A percentile compares a stretch with the other conserved stretches of the same genome.
These are phyloP conservation scores for Drosophila vallismaia DNA, from an alignment of 2,888 invertebrate genomes.

Conservation along the genomic window DNA sequence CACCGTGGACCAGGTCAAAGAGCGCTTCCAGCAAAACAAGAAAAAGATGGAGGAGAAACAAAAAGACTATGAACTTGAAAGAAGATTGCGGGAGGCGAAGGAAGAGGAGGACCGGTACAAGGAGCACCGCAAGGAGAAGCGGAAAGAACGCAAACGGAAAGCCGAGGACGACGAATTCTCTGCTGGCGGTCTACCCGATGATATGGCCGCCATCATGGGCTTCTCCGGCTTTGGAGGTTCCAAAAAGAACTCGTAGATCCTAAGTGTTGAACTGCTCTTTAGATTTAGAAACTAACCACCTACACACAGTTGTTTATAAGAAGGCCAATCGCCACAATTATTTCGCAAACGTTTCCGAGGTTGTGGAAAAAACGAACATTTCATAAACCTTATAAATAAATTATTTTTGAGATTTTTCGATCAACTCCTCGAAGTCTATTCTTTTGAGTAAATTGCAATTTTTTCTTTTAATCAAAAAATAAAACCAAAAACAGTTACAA, in stretches of 20 bases:
- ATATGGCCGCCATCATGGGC: slow-evolving; percentile 96
- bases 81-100: slow-evolving; percentile 94
- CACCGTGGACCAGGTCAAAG: slow-evolving; percentile 95
- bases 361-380: background rate
- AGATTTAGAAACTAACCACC: slow-evolving; percentile 57
- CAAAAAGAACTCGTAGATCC: slow-evolving; percentile 86
- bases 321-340: slow-evolving; percentile 31
- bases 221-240: slow-evolving; percentile 96
- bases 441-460: background rate
- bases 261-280: slow-evolving; percentile 36
- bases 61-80: slow-evolving; percentile 97
- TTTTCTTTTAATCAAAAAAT: background rate
- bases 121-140: slow-evolving; percentile 93
- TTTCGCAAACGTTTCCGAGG: background rate
- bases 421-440: background rate
- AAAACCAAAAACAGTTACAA: background rate
- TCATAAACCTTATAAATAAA: background rate
- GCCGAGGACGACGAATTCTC: slow-evolving; percentile 87
- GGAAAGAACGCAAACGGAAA: slow-evolving; percentile 94
- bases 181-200: slow-evolving; percentile 85
- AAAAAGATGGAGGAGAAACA: slow-evolving; percentile 97
- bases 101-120: slow-evolving; percentile 98
- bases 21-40: slow-evolving; percentile 96
- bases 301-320: slow-evolving; percentile 39
- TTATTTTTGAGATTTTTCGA: background rate